phyloP scores from a whole-genome alignment of 2,888 invertebrate species.

The Beris chalybata region DNA sequence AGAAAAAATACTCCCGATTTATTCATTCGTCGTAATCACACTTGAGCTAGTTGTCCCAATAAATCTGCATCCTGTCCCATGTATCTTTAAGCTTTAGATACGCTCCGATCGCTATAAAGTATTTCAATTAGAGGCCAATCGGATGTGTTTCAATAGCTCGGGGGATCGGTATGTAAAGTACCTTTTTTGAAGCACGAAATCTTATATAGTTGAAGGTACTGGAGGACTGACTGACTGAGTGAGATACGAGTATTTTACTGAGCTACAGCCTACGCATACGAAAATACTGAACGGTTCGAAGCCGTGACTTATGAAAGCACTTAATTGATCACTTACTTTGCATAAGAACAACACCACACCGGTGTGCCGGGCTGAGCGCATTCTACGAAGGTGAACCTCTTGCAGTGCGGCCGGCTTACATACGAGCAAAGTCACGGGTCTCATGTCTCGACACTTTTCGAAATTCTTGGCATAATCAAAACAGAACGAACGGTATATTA shows the following conservation, averaged over 20 bases:
- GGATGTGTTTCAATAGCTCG: not conserved
- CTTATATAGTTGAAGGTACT: too few relatives aligned
- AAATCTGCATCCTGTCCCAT: too few relatives aligned
- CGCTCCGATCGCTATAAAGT: not conserved
- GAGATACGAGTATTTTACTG: too few relatives aligned
- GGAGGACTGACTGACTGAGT: too few relatives aligned
- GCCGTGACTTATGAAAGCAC: constrained; percentile 31
- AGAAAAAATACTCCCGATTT: too few relatives aligned
- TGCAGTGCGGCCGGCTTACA: constrained; percentile 19
- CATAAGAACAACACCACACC: constrained; percentile 25
- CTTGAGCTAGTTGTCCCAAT: too few relatives aligned
- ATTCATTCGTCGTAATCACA: too few relatives aligned
- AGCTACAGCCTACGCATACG: constrained; percentile 27
- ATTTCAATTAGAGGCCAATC: not conserved
- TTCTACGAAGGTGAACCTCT: constrained; percentile 19
- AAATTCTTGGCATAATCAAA: constrained; percentile 3
- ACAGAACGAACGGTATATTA: too few relatives aligned
- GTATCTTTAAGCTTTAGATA: too few relatives aligned
- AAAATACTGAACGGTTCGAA: constrained; percentile 20
- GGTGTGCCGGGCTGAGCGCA: constrained; percentile 12
- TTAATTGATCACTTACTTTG: constrained; percentile 32
- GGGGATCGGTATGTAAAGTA: constrained; percentile 21
- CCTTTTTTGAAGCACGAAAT: constrained; percentile 24
- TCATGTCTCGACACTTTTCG: constrained; percentile 25
- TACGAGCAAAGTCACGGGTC: constrained; percentile 6